These are phyloP conservation scores for Belgica antarctica DNA, from an alignment of 2,888 invertebrate genomes.

Conservation along the genomic window DNA sequence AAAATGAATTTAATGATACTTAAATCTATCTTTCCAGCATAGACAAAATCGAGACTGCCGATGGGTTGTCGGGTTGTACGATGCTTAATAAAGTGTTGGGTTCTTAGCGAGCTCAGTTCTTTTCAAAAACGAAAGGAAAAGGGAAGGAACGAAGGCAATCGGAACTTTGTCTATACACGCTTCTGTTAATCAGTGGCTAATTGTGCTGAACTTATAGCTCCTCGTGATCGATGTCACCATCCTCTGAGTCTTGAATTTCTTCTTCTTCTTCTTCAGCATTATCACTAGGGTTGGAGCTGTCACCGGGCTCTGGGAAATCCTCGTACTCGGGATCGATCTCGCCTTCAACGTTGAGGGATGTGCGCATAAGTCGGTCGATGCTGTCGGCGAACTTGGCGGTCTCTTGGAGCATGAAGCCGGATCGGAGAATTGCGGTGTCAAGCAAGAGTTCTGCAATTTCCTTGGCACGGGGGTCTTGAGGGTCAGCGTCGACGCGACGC, in stretches of 20 bases:
- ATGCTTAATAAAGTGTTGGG: too few species aligned
- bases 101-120: conserved; percentile 19
- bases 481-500: conserved; percentile 73
- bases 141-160: neutral
- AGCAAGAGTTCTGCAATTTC: conserved; percentile 87
- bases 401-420: conserved; percentile 89
- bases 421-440: conserved; percentile 86
- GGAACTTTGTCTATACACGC: too few species aligned
- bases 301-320: conserved; percentile 49
- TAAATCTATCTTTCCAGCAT: neutral
- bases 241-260: conserved; percentile 53
- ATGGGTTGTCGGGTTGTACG: too few species aligned
- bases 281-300: conserved; percentile 54
- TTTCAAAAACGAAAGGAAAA: neutral
- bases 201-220: conserved; percentile 59
- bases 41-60: neutral
- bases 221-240: conserved; percentile 58
- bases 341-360: conserved; percentile 71
- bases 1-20: neutral
- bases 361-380: conserved; percentile 86
- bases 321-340: conserved; percentile 60
- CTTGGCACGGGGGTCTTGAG: conserved; percentile 73
- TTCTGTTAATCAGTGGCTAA: neutral
- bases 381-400: conserved; percentile 84
- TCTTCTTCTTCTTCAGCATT: conserved; percentile 55